Percentiles rank a stretch among this genome's conserved stretches.
These are phyloP conservation scores for Laothoe populi DNA, from an alignment of 2,888 invertebrate genomes.

Conservation along the genomic window DNA sequence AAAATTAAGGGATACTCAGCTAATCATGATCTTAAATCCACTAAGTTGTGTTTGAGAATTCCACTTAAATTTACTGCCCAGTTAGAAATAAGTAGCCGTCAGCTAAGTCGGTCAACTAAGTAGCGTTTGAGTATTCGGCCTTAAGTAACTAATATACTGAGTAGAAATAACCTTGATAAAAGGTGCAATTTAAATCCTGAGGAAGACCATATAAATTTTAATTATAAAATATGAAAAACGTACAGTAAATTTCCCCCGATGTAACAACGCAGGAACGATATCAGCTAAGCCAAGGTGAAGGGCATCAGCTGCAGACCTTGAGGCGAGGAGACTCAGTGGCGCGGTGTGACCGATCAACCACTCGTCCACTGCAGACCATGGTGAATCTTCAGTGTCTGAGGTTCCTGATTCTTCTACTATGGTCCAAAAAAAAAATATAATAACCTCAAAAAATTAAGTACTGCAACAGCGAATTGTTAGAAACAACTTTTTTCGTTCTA, in stretches of 20 bases:
- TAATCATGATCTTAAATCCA: too few relatives aligned
- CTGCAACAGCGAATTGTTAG: too few relatives aligned
- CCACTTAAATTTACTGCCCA: too few relatives aligned
- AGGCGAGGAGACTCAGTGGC: slow-evolving; percentile 60
- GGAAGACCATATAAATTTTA: not conserved
- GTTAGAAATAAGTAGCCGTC: too few relatives aligned
- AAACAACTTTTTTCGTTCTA: too few relatives aligned
- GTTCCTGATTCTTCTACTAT: slow-evolving; percentile 74
- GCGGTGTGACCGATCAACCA: slow-evolving; percentile 65
- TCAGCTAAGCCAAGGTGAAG: slow-evolving; percentile 63
- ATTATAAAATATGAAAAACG: too few relatives aligned
- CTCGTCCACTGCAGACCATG: slow-evolving; percentile 68
- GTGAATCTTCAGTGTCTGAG: slow-evolving; percentile 68
- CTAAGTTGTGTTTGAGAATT: too few relatives aligned
- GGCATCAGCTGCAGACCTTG: slow-evolving; percentile 49
- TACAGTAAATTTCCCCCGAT: slow-evolving; percentile 67
- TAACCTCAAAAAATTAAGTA: not conserved
- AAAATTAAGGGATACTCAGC: too few relatives aligned
- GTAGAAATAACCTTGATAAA: too few relatives aligned
- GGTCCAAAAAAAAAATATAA: not conserved
- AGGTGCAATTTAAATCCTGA: slow-evolving; percentile 26
- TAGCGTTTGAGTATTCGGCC: too few relatives aligned
- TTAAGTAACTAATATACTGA: too few relatives aligned
- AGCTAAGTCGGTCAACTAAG: too few relatives aligned
- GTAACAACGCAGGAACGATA: slow-evolving; percentile 61